Evolutionary conservation across 2,888 invertebrate genomes (phyloP).

Genomic region (Oegoconia quadripuncta): DNA sequence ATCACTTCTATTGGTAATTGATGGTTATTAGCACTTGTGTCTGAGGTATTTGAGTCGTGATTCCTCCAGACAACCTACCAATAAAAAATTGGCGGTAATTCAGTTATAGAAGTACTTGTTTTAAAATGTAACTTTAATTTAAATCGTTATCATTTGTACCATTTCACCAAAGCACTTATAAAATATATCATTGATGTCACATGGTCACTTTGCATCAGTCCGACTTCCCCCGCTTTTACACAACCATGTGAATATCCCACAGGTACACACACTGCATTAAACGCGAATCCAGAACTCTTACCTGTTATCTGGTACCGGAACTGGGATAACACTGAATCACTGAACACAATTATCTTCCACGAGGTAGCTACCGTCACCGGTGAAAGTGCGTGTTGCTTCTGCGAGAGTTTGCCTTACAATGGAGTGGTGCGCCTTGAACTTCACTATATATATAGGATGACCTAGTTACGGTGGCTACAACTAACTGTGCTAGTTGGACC

Average conservation of each 20-base stretch:
- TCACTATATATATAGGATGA: slow-evolving; percentile 90
- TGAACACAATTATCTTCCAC: slow-evolving; percentile 62
- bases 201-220: not conserved
- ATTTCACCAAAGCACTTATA: slow-evolving; percentile 26
- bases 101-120: too few relatives aligned
- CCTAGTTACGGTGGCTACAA: slow-evolving; percentile 83
- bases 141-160: not conserved
- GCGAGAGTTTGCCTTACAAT: slow-evolving; percentile 75
- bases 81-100: too few relatives aligned
- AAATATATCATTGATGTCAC: slow-evolving; percentile 9
- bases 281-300: slow-evolving; percentile 36
- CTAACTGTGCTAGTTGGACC: slow-evolving; percentile 70
- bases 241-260: too few relatives aligned
- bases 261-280: not conserved
- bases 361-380: slow-evolving; percentile 56
- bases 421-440: slow-evolving; percentile 88
- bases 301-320: slow-evolving; percentile 54
- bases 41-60: too few relatives aligned
- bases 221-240: slow-evolving; percentile 1
- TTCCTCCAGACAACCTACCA: too few relatives aligned
- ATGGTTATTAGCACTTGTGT: too few relatives aligned
- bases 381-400: slow-evolving; percentile 72
- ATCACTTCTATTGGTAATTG: too few relatives aligned
- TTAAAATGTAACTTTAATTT: too few relatives aligned
- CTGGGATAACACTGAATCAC: slow-evolving; percentile 64